Evolutionary conservation across 2,888 invertebrate genomes (phyloP), one percentile per base, ranked within the genome.

Genomic region (Limnephilus rhombicus): DNA sequence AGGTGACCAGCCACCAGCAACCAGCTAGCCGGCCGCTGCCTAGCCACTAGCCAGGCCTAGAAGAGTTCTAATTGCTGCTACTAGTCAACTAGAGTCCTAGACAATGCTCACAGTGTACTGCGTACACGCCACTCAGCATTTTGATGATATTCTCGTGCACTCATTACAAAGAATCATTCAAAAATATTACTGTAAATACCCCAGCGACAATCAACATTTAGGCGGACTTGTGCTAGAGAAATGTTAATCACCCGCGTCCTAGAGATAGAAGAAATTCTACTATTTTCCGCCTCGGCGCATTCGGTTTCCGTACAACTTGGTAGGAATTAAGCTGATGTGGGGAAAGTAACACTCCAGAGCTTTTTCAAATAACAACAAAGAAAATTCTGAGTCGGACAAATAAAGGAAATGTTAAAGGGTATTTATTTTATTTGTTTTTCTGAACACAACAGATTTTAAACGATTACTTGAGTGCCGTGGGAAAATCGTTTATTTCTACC

Each of bases 1-100:
- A 93, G 93, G 93, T 93, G 93, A 88, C 90, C 89, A 89, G 68
- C 92, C 87, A 37, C 82, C 85, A 24, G 88, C 82, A 81, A 82
- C 45, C 45, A 12, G 45, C 41, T 85, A 91, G 80, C 29, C 90
- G 82, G 81, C 41, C 45, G 11, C 24, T 53, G 82, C 31, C 80
- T 45, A 81, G 82, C 89, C 91, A n/a, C 24, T 90, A 90, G 87
- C 37, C 37, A 31, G 7, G 31, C 18, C 53, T 91, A 80, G 87
- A 34, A 15, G 53, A 68, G 18, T 18, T n/a, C 24, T 68, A 68
- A n/a, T 24, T 68, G 68, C 68, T 24, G 68, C 24, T n/a, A 24
- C 68, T 68, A 68, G 68, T 68, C 68, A 68, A 68, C n/a, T 68
- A 68, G 68, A 53, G 15, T 24, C 18, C n/a, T 24, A 68, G 24